Base-by-base conservation (phyloP, 2,113 vertebrate species). In the Morone chrysops region DNA sequence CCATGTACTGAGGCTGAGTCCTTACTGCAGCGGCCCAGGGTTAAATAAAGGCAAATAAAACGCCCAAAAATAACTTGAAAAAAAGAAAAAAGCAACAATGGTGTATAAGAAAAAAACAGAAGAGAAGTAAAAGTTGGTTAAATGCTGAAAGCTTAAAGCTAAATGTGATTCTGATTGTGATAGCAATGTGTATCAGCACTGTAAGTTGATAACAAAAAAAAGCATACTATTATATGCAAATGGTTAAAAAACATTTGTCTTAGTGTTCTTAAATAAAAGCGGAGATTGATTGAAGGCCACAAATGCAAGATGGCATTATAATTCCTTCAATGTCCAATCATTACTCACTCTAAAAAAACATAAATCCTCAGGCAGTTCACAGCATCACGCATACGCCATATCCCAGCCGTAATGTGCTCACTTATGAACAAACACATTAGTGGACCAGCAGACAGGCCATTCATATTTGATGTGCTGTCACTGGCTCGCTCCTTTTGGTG, bases 341-440 rank as follows among this genome's bases (percentile, higher is more conserved):
- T 86, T 80, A 88, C n/a, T 87, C 74, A 66, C 48, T 79, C n/a
- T 57, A 82, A 43, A 12, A 79, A 66, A 86, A 75, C 63, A 71
- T 67, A 70, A 86, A 87, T 92, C 94, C 93, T 83, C 41, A 22
- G 94, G 94, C 92, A 56, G 54, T 76, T 83, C 67, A 8, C 87
- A 75, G 70, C 80, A 25, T 74, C 87, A 80, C 77, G 8, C 80
- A 51, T 38, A 8, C 65, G 31, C 76, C 66, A 57, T 31, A 31
- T 62, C 57, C 40, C 57, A 65, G 68, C 77, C 80, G 84, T 92
- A 94, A 93, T 93, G 94, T 82, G 83, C 77, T 91, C 88, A 75
- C 91, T 94, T 92, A 95, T 93, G 94, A 89, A 92, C 90, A 90
- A 94, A 92, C 88, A 93, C 95, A 95, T 96, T 94, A 95, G 90